phyloP scores from a whole-genome alignment of 2,888 invertebrate genomes.

The Lasius fuliginosus region DNA sequence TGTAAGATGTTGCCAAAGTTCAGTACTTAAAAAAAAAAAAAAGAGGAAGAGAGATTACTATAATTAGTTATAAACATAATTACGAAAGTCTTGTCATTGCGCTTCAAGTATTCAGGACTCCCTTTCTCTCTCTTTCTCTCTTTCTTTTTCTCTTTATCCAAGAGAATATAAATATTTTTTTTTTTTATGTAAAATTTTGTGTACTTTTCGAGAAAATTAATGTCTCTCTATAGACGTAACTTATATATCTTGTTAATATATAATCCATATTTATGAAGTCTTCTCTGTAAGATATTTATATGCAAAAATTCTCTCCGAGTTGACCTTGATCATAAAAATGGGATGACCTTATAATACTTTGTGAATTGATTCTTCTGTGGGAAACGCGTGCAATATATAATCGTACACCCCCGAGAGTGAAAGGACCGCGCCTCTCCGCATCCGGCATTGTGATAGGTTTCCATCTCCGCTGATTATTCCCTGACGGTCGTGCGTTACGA shows the following conservation, averaged over 20 bases:
- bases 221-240: neutral
- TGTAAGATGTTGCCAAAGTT: conserved; percentile 44
- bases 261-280: neutral
- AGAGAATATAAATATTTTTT: neutral
- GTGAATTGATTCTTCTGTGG: conserved; percentile 74
- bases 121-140: neutral
- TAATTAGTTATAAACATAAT: conserved; percentile 2
- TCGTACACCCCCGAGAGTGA: conserved; percentile 75
- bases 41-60: neutral
- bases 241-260: neutral
- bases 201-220: neutral
- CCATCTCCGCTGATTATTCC: conserved; percentile 52
- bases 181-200: neutral
- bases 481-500: conserved; percentile 57
- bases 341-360: conserved; percentile 53
- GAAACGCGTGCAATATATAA: conserved; percentile 64
- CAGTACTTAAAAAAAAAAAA: neutral
- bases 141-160: neutral
- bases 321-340: conserved; percentile 79
- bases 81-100: conserved; percentile 49
- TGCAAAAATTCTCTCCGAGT: neutral
- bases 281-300: neutral
- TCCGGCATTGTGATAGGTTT: conserved; percentile 40
- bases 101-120: neutral
- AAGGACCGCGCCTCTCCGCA: conserved; percentile 73